These are phyloP conservation scores for Anguilla megastoma DNA, from an alignment of 2,797 vertebrate genomes.

Conservation along the genomic window DNA sequence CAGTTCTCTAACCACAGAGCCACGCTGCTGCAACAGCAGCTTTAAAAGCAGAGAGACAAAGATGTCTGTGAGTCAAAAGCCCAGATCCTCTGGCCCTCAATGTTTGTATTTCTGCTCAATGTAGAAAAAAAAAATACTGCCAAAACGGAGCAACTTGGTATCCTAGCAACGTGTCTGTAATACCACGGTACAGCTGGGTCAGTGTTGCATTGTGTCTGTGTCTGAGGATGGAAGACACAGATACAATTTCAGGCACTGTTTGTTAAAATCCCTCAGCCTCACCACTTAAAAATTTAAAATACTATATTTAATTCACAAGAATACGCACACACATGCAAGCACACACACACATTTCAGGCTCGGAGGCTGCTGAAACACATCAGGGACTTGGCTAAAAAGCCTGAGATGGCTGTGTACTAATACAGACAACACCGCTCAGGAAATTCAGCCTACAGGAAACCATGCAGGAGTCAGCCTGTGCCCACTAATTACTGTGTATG, in stretches of 20 bases:
- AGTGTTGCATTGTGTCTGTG: background rate
- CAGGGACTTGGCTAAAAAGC: background rate
- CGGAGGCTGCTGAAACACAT: background rate
- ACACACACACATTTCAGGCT: background rate
- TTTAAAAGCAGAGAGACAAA: background rate
- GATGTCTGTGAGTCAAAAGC: background rate
- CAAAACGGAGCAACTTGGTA: constrained; percentile 35
- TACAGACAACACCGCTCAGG: background rate
- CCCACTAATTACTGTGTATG: background rate
- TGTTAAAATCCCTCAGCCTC: too few relatives aligned
- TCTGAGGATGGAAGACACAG: background rate
- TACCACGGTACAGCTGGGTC: background rate
- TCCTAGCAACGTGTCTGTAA: constrained; percentile 42
- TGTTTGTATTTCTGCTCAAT: constrained; percentile 52
- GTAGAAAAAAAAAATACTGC: constrained; percentile 18
- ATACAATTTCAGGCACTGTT: background rate
- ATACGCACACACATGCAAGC: too few relatives aligned
- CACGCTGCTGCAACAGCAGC: background rate
- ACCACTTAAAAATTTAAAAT: background rate
- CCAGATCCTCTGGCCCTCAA: constrained; percentile 44
- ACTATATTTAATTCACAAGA: background rate
- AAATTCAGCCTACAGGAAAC: background rate
- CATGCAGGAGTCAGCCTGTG: background rate
- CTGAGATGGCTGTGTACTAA: background rate
- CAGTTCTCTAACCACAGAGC: background rate